Evolutionary conservation across 2,888 invertebrate species (phyloP).

Genomic region (Molanna angustata): DNA sequence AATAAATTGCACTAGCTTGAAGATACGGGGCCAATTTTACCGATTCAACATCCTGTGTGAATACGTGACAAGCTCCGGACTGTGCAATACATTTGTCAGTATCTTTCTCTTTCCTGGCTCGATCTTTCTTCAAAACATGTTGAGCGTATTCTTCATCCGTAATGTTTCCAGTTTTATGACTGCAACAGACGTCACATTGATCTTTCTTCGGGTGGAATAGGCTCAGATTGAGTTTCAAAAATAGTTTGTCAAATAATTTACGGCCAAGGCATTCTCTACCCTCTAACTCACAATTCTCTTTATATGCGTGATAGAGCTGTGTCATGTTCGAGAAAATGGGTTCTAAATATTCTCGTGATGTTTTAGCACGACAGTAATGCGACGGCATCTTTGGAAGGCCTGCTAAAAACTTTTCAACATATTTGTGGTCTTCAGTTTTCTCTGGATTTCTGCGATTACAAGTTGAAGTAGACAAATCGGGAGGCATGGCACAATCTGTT

Average conservation of each 20-base stretch:
- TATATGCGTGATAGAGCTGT: background rate
- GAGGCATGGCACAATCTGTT: slow-evolving; percentile 2
- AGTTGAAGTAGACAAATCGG: background rate
- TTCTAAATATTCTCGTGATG: slow-evolving; percentile 6
- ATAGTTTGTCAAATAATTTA: background rate
- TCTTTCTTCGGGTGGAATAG: slow-evolving; percentile 9
- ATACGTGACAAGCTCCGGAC: background rate
- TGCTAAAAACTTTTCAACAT: slow-evolving; percentile 1
- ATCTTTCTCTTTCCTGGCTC: slow-evolving; percentile 4
- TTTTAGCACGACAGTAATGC: slow-evolving; percentile 2
- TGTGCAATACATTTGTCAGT: background rate
- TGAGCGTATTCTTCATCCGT: background rate
- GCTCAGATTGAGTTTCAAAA: slow-evolving; percentile 1
- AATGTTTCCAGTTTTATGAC: slow-evolving; percentile 3
- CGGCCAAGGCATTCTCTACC: background rate
- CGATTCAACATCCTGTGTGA: slow-evolving; percentile 1
- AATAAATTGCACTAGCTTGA: slow-evolving; percentile 4
- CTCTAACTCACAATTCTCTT: background rate
- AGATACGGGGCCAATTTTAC: background rate
- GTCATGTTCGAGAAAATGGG: slow-evolving; percentile 1
- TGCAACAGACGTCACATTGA: slow-evolving; percentile 7
- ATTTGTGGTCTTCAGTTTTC: background rate
- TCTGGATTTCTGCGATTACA: background rate
- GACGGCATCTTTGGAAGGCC: slow-evolving; percentile 4
- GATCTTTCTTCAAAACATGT: background rate